Percentiles rank a stretch among this genome's conserved stretches.
Conservation (phyloP, 2,888 invertebrate species). For the Pogonocherus hispidulus region DNA sequence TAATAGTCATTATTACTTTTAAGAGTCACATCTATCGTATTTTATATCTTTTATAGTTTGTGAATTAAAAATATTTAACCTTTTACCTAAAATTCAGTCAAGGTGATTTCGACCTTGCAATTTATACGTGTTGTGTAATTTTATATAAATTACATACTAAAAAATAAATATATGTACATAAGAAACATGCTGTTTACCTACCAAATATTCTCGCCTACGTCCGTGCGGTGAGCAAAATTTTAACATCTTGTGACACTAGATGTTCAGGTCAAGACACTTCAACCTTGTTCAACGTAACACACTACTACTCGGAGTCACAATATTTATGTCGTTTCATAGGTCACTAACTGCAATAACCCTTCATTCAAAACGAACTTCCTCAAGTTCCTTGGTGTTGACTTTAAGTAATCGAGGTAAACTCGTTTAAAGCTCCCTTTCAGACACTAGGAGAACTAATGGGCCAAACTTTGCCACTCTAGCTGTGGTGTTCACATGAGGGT, state of each 20-base stretch:
- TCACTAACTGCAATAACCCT: slow-evolving; percentile 42
- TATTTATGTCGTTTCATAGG: slow-evolving; percentile 42
- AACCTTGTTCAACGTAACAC: background rate
- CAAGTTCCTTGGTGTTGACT: slow-evolving; percentile 22
- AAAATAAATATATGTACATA: background rate
- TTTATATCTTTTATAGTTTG: background rate
- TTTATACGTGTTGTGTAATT: background rate
- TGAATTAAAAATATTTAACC: background rate
- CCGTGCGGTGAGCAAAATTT: slow-evolving; percentile 68
- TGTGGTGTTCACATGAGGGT: slow-evolving; percentile 15
- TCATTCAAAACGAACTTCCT: slow-evolving; percentile 40
- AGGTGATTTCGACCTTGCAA: background rate
- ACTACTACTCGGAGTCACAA: slow-evolving; percentile 35
- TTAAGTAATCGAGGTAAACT: slow-evolving; percentile 6
- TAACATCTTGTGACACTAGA: slow-evolving; percentile 59
- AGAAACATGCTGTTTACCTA: slow-evolving; percentile 24
- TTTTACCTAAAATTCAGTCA: background rate
- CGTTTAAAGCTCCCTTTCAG: background rate
- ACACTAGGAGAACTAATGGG: background rate
- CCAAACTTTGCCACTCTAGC: slow-evolving; percentile 10
- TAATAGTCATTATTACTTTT: background rate
- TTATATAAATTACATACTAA: no score
- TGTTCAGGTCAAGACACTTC: background rate
- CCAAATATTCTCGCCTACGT: slow-evolving; percentile 56
- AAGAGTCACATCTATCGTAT: background rate